phyloP scores from a whole-genome alignment of 2,888 invertebrate species.

The Drosophila demipolita region DNA sequence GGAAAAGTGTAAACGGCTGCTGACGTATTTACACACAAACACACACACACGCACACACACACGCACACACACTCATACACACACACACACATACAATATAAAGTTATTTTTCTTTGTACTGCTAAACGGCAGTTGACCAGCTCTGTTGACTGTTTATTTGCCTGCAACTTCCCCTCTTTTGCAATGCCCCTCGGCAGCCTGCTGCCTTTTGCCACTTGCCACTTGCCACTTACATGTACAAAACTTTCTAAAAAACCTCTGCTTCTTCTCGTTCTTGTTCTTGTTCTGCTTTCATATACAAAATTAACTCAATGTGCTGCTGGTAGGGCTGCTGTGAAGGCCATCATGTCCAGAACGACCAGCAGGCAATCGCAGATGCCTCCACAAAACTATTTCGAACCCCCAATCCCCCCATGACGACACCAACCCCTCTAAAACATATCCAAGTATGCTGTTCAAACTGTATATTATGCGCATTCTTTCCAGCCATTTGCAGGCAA shows the following conservation, averaged over 20 bases:
- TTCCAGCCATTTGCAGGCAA: slow-evolving; percentile 56
- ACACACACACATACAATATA: slow-evolving; percentile 6
- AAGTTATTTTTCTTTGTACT: slow-evolving; percentile 13
- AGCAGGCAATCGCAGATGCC: slow-evolving; percentile 44
- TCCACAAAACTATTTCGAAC: slow-evolving; percentile 45
- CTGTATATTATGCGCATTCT: slow-evolving; percentile 51
- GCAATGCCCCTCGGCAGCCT: not conserved
- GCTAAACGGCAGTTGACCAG: slow-evolving; percentile 42
- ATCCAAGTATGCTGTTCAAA: slow-evolving; percentile 32
- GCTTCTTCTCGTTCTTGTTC: slow-evolving; percentile 1
- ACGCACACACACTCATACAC: slow-evolving; percentile 4
- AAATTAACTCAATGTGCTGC: slow-evolving; percentile 39
- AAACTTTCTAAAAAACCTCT: slow-evolving; percentile 31
- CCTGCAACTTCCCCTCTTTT: slow-evolving; percentile 15
- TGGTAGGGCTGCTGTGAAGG: slow-evolving; percentile 30
- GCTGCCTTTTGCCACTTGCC: not conserved
- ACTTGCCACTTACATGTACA: slow-evolving; percentile 11
- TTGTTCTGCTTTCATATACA: slow-evolving; percentile 18
- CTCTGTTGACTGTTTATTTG: slow-evolving; percentile 63
- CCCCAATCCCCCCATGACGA: slow-evolving; percentile 3
- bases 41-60: slow-evolving; percentile 20
- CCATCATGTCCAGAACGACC: slow-evolving; percentile 40
- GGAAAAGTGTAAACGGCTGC: slow-evolving; percentile 61
- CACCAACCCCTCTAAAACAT: slow-evolving; percentile 23
- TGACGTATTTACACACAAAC: slow-evolving; percentile 62